Evolutionary conservation across 2,113 vertebrate species (phyloP).

Genomic region (Cochlearius cochlearius): DNA sequence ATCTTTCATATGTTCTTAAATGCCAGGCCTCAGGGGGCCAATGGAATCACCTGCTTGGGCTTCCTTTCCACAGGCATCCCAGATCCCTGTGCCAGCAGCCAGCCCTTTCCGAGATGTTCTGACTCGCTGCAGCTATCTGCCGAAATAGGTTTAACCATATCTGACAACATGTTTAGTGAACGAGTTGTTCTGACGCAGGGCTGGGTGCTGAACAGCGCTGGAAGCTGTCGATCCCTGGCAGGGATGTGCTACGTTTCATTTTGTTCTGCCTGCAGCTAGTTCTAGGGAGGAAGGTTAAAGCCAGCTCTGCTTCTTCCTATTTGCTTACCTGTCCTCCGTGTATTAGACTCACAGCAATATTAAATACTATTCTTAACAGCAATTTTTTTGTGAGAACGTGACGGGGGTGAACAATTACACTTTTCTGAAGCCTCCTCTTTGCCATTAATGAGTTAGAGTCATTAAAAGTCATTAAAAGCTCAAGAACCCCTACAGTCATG

Average conservation of each 20-base stretch:
- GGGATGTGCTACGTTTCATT: not conserved
- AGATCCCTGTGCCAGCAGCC: not conserved
- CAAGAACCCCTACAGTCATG: fast-evolving
- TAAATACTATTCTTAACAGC: not conserved
- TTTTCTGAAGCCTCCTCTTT: not conserved
- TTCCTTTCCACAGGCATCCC: not conserved
- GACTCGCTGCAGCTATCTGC: not conserved
- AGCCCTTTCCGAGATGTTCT: fast-evolving
- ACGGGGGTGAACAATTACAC: not conserved
- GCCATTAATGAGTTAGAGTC: not conserved
- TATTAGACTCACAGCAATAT: not conserved
- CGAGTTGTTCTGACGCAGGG: fast-evolving
- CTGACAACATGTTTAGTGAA: not conserved
- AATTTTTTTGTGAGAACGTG: fast-evolving
- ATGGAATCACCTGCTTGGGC: slow-evolving; percentile 28
- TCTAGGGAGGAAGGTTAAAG: not conserved
- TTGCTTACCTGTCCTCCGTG: not conserved
- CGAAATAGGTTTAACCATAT: not conserved
- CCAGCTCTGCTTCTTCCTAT: not conserved
- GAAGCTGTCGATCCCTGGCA: not conserved
- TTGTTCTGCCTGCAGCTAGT: fast-evolving
- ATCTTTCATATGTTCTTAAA: slow-evolving; percentile 28
- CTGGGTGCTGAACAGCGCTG: not conserved
- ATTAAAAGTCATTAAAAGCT: not conserved
- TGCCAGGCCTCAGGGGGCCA: not conserved